Evolutionary conservation across 2,888 invertebrate species (phyloP).

Genomic region (Agrochola macilenta): DNA sequence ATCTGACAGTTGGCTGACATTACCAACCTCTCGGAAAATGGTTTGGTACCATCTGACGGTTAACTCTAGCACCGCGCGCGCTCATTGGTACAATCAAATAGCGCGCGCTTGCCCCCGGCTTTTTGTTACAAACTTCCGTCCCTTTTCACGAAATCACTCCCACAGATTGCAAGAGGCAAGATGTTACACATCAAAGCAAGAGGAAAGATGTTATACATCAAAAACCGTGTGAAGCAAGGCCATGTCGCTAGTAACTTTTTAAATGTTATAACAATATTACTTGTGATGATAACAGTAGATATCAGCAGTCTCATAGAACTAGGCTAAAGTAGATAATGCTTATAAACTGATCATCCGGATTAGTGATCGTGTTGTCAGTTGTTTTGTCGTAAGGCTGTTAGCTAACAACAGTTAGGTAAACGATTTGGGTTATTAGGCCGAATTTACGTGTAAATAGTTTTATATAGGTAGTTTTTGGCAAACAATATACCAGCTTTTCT

Average conservation of each 20-base stretch:
- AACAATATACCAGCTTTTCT: background rate
- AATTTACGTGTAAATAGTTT: background rate
- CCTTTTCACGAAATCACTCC: too few species aligned
- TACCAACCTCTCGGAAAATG: too few species aligned
- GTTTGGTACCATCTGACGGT: too few species aligned
- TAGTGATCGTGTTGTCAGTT: slow-evolving; percentile 18
- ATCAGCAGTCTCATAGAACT: slow-evolving; percentile 2
- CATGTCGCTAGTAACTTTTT: background rate
- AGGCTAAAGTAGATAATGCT: slow-evolving; percentile 1
- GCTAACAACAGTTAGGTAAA: background rate
- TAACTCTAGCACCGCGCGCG: too few species aligned
- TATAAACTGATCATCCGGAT: slow-evolving; percentile 30
- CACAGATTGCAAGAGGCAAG: too few species aligned
- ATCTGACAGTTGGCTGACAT: too few species aligned
- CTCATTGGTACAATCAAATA: too few species aligned
- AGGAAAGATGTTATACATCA: too few species aligned
- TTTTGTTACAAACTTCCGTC: too few species aligned
- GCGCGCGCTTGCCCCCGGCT: too few species aligned
- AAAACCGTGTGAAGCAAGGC: background rate
- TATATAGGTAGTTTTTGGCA: background rate
- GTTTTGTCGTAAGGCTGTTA: slow-evolving; percentile 10
- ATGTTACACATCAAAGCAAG: background rate
- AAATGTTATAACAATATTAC: slow-evolving; percentile 22
- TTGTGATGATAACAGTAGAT: background rate
- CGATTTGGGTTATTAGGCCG: background rate